phyloP scores from a whole-genome alignment of 1,140 invertebrate genomes.

The Trichogramma pretiosum region DNA sequence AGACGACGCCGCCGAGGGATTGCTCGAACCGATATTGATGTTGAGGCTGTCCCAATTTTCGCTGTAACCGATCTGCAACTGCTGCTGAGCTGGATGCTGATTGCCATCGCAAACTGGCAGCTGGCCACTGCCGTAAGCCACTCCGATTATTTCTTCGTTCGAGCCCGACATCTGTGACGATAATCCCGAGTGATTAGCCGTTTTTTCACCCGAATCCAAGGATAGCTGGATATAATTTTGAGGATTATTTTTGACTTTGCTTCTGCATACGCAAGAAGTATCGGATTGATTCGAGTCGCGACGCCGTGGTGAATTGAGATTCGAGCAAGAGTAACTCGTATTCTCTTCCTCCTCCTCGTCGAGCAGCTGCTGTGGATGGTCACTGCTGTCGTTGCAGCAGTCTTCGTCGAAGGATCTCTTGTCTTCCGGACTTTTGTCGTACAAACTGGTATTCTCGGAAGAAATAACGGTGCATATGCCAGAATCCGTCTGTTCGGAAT shows the following conservation, averaged over 20 bases:
- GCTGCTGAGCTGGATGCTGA: constrained; percentile 21
- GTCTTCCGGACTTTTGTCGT: constrained; percentile 43
- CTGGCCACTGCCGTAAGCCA: constrained; percentile 40
- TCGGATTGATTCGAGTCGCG: constrained; percentile 30
- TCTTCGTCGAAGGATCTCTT: constrained; percentile 32
- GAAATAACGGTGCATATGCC: constrained; percentile 56
- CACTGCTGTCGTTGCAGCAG: background rate
- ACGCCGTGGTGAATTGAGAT: constrained; percentile 32
- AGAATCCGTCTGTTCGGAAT: constrained; percentile 54
- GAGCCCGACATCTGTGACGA: constrained; percentile 36
- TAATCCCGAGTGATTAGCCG: constrained; percentile 20
- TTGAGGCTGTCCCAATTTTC: constrained; percentile 45
- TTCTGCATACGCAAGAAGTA: constrained; percentile 32
- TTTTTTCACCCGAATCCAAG: background rate
- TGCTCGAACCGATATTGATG: constrained; percentile 38
- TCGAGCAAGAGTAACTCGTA: constrained; percentile 39
- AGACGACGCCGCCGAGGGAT: too few relatives aligned
- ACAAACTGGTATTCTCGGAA: constrained; percentile 58
- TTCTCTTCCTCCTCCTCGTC: constrained; percentile 28
- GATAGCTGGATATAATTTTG: background rate
- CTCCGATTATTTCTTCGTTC: constrained; percentile 39
- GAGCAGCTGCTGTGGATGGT: constrained; percentile 25
- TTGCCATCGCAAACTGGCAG: constrained; percentile 39
- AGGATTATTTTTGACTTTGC: constrained; percentile 17
- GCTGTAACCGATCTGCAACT: constrained; percentile 39